Conservation (phyloP, 2,113 vertebrate genomes). For the Plecturocebus donacophilus region DNA sequence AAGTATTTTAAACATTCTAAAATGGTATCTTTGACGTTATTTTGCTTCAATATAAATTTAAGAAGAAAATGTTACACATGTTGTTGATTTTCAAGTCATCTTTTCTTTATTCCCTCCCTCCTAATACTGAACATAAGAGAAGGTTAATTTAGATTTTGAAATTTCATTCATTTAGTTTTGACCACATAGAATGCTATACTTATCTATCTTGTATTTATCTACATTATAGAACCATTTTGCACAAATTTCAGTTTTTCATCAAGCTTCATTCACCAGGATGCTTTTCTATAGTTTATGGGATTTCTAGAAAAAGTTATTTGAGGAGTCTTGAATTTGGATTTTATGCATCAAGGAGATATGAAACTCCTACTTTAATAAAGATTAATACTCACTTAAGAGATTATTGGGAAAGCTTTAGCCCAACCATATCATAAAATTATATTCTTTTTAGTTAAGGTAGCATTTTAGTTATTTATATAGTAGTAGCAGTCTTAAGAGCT, state of each 20-base stretch:
- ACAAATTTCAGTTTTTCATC: background rate
- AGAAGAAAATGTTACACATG: slow-evolving; percentile 16
- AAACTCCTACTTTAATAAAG: background rate
- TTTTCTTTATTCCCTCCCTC: background rate
- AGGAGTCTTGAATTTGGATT: background rate
- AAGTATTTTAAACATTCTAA: slow-evolving; percentile 43
- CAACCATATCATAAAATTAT: background rate
- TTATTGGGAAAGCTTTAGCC: background rate
- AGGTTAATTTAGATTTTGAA: slow-evolving; percentile 16
- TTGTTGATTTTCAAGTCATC: slow-evolving; percentile 44
- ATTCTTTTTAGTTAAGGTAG: slow-evolving; percentile 10
- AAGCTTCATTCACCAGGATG: background rate
- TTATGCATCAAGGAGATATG: background rate
- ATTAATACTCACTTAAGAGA: background rate
- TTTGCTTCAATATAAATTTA: slow-evolving; percentile 41
- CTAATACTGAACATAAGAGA: background rate
- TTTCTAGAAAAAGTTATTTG: slow-evolving; percentile 24
- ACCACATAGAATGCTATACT: background rate
- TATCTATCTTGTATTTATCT: background rate
- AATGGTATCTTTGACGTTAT: slow-evolving; percentile 17
- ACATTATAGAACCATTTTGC: background rate
- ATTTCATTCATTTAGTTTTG: slow-evolving; percentile 37
- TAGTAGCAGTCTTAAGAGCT: background rate
- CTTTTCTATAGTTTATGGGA: background rate
- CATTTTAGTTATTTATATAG: background rate